phyloP scores from a whole-genome alignment of 2,113 vertebrate species.

The Channa maculata region DNA sequence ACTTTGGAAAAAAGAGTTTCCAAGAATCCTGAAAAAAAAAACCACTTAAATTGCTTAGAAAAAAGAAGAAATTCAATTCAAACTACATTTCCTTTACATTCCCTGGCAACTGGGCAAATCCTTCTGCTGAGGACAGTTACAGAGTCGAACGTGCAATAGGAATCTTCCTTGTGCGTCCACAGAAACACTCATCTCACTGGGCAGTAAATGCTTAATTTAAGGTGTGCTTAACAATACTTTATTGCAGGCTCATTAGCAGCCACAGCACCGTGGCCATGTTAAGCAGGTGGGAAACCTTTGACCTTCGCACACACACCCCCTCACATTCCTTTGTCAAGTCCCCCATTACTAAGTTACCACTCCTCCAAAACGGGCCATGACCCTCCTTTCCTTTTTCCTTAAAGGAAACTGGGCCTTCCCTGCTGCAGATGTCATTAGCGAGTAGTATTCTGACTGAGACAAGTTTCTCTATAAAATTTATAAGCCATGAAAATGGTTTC shows the following conservation, averaged over 20 bases:
- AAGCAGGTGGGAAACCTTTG: slow-evolving; percentile 64
- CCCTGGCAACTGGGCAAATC: too few relatives aligned
- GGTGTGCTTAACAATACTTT: slow-evolving; percentile 18
- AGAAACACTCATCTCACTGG: background rate
- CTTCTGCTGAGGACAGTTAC: too few relatives aligned
- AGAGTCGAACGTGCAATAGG: too few relatives aligned
- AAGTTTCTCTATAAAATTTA: slow-evolving; percentile 83
- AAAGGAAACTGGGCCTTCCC: slow-evolving; percentile 32
- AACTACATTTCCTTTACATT: background rate
- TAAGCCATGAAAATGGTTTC: slow-evolving; percentile 82
- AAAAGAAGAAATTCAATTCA: background rate
- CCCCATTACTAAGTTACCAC: slow-evolving; percentile 50
- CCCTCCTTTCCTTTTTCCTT: slow-evolving; percentile 31
- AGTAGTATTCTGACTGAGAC: slow-evolving; percentile 73
- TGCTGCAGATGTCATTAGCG: slow-evolving; percentile 84
- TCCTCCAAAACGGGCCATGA: slow-evolving; percentile 46
- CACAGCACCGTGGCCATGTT: slow-evolving; percentile 16
- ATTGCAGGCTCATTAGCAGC: slow-evolving; percentile 53
- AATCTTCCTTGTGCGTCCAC: background rate
- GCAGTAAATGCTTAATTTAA: slow-evolving; percentile 8
- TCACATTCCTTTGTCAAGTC: slow-evolving; percentile 59
- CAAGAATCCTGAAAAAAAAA: background rate
- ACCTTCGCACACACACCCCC: slow-evolving; percentile 37
- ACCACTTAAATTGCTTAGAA: too few relatives aligned
- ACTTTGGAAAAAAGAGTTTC: too few relatives aligned